A percentile compares a stretch with the other conserved stretches of the same genome.
phyloP scores from a whole-genome alignment of 2,113 vertebrate species.

The Zootoca vivipara region DNA sequence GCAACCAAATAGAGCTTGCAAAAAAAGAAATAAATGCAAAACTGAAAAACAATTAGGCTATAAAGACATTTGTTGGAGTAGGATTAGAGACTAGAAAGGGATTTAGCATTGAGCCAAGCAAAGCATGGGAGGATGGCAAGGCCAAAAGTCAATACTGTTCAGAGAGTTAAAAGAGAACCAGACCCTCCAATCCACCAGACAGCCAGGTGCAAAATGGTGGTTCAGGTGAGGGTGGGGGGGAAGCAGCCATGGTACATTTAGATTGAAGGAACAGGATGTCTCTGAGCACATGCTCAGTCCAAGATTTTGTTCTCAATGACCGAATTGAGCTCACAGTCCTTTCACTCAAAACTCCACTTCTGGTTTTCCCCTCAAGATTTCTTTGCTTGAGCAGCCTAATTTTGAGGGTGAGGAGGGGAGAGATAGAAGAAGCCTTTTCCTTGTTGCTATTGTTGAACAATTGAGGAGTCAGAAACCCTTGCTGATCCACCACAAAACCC shows the following conservation, averaged over 20 bases:
- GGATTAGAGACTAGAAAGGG: background rate
- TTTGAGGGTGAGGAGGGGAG: background rate
- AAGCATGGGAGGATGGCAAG: background rate
- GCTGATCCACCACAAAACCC: background rate
- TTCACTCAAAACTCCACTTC: background rate
- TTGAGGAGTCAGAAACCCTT: background rate
- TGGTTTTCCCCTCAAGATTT: background rate
- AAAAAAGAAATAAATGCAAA: conserved; percentile 29
- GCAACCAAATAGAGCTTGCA: conserved; percentile 7
- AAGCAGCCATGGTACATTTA: too few relatives aligned
- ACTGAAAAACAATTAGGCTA: background rate
- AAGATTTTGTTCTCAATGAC: background rate
- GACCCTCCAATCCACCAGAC: background rate
- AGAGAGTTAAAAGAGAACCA: background rate
- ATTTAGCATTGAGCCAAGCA: background rate
- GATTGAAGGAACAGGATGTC: background rate
- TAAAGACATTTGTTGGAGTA: background rate
- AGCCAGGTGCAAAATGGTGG: background rate
- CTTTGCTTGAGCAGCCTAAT: background rate
- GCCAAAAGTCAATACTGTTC: background rate
- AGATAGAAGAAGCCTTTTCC: background rate
- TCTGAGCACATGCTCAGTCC: too few relatives aligned
- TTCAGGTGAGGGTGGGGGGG: too few relatives aligned
- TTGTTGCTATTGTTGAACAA: background rate
- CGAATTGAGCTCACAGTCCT: background rate